Conservation (phyloP, 2,888 invertebrate genomes). For the Philhelius pedissequus region DNA sequence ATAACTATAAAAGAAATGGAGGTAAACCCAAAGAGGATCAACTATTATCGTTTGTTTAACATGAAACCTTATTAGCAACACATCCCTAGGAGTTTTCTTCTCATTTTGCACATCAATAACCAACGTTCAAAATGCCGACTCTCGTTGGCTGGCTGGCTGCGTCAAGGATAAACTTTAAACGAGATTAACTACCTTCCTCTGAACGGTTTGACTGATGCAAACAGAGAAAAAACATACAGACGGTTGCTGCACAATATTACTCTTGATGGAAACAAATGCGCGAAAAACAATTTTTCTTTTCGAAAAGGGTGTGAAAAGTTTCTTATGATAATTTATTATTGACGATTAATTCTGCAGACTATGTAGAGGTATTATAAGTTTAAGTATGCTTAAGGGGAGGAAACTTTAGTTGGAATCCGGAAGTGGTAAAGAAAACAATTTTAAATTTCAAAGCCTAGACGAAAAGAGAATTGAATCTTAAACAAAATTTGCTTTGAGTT, state of each 20-base stretch:
- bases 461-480: not conserved
- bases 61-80: constrained; percentile 61
- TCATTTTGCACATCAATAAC: constrained; percentile 13
- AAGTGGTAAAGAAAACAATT: not conserved
- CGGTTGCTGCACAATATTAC: not conserved
- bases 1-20: not conserved
- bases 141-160: too few relatives aligned
- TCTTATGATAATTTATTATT: constrained; percentile 4
- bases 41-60: constrained; percentile 62
- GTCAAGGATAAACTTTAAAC: constrained; percentile 52
- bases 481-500: not conserved
- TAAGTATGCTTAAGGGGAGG: too few relatives aligned
- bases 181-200: constrained; percentile 46
- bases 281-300: not conserved
- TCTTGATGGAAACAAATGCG: constrained; percentile 1
- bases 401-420: not conserved
- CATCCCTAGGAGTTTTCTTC: constrained; percentile 32
- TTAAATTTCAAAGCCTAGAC: not conserved
- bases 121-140: constrained; percentile 25
- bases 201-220: not conserved
- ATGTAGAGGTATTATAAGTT: not conserved
- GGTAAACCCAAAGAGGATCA: constrained; percentile 30
- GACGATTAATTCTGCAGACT: not conserved
- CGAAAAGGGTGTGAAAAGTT: not conserved
- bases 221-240: not conserved